Conservation (phyloP, 2,113 vertebrate genomes). For the Spea bombifrons region DNA sequence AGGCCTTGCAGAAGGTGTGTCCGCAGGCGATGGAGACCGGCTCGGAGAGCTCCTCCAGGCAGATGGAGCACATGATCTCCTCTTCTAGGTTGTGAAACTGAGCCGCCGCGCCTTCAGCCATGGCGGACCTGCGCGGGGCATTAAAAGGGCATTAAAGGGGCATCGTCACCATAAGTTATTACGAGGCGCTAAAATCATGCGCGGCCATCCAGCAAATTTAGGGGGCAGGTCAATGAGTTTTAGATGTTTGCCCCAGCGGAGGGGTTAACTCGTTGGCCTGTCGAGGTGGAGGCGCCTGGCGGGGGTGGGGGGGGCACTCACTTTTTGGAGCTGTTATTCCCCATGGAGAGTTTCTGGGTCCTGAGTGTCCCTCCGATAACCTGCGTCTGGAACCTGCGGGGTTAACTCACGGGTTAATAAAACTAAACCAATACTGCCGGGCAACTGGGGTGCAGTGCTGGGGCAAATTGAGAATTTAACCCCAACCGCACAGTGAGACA, state of each 20-base stretch:
- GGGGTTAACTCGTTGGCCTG: too few species aligned
- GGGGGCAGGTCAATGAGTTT: too few species aligned
- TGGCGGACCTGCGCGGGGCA: not conserved
- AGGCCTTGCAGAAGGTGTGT: conserved; percentile 69
- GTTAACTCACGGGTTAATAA: not conserved
- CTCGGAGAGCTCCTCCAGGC: conserved; percentile 69
- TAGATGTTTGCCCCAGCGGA: too few species aligned
- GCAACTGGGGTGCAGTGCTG: too few species aligned
- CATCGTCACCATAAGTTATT: too few species aligned
- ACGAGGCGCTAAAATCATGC: too few species aligned
- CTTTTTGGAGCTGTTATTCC: not conserved
- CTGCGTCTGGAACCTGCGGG: not conserved
- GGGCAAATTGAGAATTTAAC: too few species aligned
- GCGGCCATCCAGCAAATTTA: too few species aligned
- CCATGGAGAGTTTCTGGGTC: not conserved
- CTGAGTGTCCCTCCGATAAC: not conserved
- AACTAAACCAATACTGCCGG: too few species aligned
- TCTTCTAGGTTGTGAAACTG: conserved; percentile 58
- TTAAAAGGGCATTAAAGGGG: not conserved
- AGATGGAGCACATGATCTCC: conserved; percentile 71
- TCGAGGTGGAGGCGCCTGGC: too few species aligned
- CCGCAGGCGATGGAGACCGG: conserved; percentile 71
- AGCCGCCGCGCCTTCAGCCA: not conserved
- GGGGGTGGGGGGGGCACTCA: not conserved
- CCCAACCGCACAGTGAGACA: too few species aligned